Conservation (phyloP, 2,888 invertebrate genomes). For the Malachius bipustulatus region DNA sequence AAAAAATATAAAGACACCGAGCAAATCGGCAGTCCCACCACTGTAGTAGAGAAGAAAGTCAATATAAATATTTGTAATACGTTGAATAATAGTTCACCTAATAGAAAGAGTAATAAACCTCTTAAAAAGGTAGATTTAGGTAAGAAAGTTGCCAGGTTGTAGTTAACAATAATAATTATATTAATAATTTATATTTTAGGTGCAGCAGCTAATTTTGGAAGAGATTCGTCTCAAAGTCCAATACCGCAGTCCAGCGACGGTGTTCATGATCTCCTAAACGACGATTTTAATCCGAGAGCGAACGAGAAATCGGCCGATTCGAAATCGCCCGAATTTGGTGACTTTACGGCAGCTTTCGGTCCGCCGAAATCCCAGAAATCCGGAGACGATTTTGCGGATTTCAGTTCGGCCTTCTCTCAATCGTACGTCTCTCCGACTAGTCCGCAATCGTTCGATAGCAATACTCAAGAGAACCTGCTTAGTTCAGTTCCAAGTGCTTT, state of each 20-base stretch:
- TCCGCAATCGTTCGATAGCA: constrained; percentile 13
- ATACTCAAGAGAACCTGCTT: constrained; percentile 8
- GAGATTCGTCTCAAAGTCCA: constrained; percentile 33
- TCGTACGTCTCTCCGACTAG: constrained; percentile 6
- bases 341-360: constrained; percentile 62
- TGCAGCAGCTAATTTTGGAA: constrained; percentile 60
- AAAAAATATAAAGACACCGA: constrained; percentile 26
- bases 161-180: neutral
- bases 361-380: constrained; percentile 22
- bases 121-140: constrained; percentile 44
- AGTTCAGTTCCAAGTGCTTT: constrained; percentile 11
- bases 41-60: constrained; percentile 31
- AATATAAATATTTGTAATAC: constrained; percentile 39
- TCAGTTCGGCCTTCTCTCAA: constrained; percentile 54
- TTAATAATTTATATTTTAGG: constrained; percentile 34
- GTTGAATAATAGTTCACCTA: constrained; percentile 32
- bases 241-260: constrained; percentile 30
- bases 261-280: constrained; percentile 42
- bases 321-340: constrained; percentile 53
- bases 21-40: constrained; percentile 19
- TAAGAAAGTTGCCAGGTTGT: neutral
- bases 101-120: constrained; percentile 33
- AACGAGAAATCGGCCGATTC: constrained; percentile 28
- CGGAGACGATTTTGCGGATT: constrained; percentile 70
- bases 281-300: constrained; percentile 51